Evolutionary conservation across 1,140 invertebrate species (phyloP).

Genomic region (Lepidurus packardi): DNA sequence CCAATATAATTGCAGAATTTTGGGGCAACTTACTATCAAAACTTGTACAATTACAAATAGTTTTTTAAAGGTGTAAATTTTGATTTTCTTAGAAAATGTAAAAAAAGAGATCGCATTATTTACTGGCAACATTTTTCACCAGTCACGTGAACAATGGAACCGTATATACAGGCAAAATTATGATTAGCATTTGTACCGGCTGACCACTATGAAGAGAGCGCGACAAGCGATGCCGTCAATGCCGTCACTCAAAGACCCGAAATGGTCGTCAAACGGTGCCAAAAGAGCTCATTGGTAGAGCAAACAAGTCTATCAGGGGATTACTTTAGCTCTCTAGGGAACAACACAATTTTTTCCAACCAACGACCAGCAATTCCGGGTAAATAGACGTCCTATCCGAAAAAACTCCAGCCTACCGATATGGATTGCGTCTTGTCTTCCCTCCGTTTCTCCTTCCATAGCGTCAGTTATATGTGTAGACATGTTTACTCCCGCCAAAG

Average conservation of each 20-base stretch:
- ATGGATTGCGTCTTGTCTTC: background rate
- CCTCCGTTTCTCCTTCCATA: background rate
- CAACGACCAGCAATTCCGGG: background rate
- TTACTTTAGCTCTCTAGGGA: slow-evolving; percentile 6
- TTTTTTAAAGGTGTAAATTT: too few species aligned
- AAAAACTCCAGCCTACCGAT: background rate
- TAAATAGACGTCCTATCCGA: background rate
- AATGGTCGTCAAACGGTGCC: slow-evolving; percentile 12
- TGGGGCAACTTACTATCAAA: too few species aligned
- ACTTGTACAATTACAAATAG: too few species aligned
- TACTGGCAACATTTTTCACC: too few species aligned
- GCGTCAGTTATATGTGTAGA: background rate
- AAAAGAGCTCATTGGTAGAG: background rate
- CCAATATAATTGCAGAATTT: too few species aligned
- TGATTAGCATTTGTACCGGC: background rate
- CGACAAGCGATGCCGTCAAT: background rate
- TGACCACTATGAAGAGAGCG: background rate
- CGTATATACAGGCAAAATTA: background rate
- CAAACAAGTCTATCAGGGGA: background rate
- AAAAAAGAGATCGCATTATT: too few species aligned
- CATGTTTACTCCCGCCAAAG: background rate
- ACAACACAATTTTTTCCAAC: background rate
- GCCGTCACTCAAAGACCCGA: background rate
- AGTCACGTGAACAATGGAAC: too few species aligned
- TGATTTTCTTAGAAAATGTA: too few species aligned